Conservation (phyloP, 1,140 invertebrate species). For the Polypedilum pembai region DNA sequence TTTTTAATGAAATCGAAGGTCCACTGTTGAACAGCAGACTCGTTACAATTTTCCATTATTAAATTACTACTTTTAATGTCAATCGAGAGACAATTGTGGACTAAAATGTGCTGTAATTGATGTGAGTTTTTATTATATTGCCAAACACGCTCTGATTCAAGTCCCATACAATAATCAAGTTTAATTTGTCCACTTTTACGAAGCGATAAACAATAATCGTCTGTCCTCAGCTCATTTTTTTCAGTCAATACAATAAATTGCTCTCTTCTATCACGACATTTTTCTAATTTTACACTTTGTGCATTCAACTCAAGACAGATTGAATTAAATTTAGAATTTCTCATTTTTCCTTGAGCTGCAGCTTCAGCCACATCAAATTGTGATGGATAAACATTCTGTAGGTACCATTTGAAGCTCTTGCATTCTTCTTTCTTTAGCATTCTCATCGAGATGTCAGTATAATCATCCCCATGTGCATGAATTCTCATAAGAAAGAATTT, state of each 20-base stretch:
- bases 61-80: background rate
- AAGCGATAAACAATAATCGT: background rate
- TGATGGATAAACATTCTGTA: slow-evolving; percentile 61
- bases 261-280: background rate
- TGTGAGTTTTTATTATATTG: background rate
- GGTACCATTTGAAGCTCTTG: slow-evolving; percentile 94
- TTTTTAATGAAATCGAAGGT: background rate
- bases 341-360: background rate
- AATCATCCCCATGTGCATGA: slow-evolving; percentile 62
- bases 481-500: slow-evolving; percentile 75
- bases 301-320: background rate
- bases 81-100: background rate
- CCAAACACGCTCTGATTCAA: background rate
- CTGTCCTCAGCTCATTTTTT: background rate
- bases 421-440: slow-evolving; percentile 67
- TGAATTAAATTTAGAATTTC: background rate
- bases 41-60: background rate
- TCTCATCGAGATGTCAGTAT: slow-evolving; percentile 77
- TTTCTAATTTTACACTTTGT: background rate
- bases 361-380: background rate
- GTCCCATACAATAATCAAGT: background rate
- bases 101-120: background rate
- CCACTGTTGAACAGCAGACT: background rate
- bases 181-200: background rate
- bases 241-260: background rate